Base-by-base conservation (phyloP, 2,113 vertebrate species). In the Chroicocephalus ridibundus region DNA sequence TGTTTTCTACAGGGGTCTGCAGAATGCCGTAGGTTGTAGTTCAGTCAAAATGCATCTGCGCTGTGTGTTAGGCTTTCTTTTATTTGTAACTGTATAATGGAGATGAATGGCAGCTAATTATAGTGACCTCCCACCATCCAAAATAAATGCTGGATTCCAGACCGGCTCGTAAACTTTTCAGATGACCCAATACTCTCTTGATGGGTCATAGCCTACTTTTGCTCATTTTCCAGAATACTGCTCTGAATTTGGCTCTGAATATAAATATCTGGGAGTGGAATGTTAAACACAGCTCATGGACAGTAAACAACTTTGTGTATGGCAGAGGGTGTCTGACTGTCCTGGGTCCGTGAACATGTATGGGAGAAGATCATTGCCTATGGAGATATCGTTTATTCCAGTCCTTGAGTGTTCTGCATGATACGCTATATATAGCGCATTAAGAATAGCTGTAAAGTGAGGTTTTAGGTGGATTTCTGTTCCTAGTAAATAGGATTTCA, bases 191-290 rank as follows among this genome's bases (percentile, higher is more conserved):
- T 26, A 77, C 70, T 75, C 68, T 75, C 60, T 66, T 3, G 25
- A 81, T 93, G 82, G 93, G 47, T 96, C 96, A 93, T 64, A 52
- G 8, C 57, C 92, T 85, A n/a, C 92, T 96, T 94, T 62, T 82
- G 86, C 93, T 95, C 82, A 31, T 92, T 96, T 96, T 97, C 95
- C 93, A 95, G 88, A 62, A 93, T 52, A 52, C 62, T 47, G 71
- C 75, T 97, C 92, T 58, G 25, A 76, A 82, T 93, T 97, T 87
- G 93, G 88, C 90, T 46, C 52, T 25, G 71, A 82, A 70, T 90
- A 95, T 87, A 97, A 96, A 97, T 96, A 97, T 69, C 94, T 80
- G 34, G 74, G 75, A 64, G 61, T 12, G 94, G 95, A 96, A 97
- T 96, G 93, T 95, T 91, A 49, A 96, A 97, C 91, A 86, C 54